Evolutionary conservation across 2,888 invertebrate species (phyloP).

Genomic region (Emmelina monodactyla): DNA sequence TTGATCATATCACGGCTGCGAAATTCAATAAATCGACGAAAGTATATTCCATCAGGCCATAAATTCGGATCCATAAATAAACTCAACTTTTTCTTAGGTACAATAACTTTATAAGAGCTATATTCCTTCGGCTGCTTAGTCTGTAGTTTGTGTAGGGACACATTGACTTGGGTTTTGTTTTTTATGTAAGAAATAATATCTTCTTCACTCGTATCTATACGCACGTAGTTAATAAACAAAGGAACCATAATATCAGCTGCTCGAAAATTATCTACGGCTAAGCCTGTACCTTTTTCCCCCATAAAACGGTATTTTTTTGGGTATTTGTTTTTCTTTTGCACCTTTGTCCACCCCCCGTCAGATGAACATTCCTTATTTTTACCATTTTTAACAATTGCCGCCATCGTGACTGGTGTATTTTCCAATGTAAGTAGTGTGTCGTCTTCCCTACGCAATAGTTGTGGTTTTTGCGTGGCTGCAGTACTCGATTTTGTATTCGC

Average conservation of each 20-base stretch:
- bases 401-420: too few relatives aligned
- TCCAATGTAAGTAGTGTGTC: too few relatives aligned
- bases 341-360: too few relatives aligned
- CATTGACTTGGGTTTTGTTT: conserved; percentile 4
- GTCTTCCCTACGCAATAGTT: too few relatives aligned
- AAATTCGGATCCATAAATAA: conserved; percentile 6
- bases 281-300: conserved; percentile 4
- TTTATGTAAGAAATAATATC: conserved; percentile 7
- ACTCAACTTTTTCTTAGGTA: conserved; percentile 8
- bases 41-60: conserved; percentile 10
- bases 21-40: conserved; percentile 9
- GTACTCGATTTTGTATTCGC: too few relatives aligned
- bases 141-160: conserved; percentile 4
- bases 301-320: conserved; percentile 7
- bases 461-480: too few relatives aligned
- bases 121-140: conserved; percentile 7
- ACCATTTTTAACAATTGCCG: too few relatives aligned
- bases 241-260: conserved; percentile 7
- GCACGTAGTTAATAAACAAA: conserved; percentile 2
- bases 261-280: conserved; percentile 4
- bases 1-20: not conserved
- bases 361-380: too few relatives aligned
- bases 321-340: too few relatives aligned
- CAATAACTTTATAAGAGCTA: conserved; percentile 7
- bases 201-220: conserved; percentile 4